These are phyloP conservation scores for Triplophysa yarkandensis DNA, from an alignment of 2,797 vertebrate species.

Conservation along the genomic window DNA sequence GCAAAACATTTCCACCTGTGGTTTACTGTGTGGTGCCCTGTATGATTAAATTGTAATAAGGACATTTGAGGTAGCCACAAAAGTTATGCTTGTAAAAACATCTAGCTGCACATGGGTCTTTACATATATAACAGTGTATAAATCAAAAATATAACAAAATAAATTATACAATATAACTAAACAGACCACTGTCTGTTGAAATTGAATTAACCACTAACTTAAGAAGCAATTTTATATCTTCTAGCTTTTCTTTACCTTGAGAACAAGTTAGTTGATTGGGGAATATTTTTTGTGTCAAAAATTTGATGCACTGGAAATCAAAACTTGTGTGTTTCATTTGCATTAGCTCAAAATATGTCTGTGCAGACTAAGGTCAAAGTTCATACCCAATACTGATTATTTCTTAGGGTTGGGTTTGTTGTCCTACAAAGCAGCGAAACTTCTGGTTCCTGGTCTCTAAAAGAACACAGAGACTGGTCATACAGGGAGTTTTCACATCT, in stretches of 20 bases:
- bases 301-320: too few species aligned
- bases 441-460: constrained; percentile 75
- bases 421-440: constrained; percentile 77
- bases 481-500: constrained; percentile 55
- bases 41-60: not conserved
- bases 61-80: constrained; percentile 30
- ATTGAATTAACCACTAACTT: not conserved
- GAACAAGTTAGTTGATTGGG: not conserved
- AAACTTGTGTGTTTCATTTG: too few species aligned
- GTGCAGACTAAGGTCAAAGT: not conserved
- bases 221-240: not conserved
- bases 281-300: not conserved
- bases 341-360: too few species aligned
- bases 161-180: not conserved
- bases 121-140: constrained; percentile 7
- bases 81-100: not conserved
- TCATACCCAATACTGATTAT: constrained; percentile 90
- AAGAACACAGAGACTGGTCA: constrained; percentile 68
- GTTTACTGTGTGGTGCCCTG: too few species aligned
- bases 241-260: not conserved
- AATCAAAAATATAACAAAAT: not conserved
- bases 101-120: constrained; percentile 12
- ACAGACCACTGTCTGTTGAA: not conserved
- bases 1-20: too few species aligned
- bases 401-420: constrained; percentile 79